Evolutionary conservation across 2,888 invertebrate species (phyloP).

Genomic region (Dynastes grantii): DNA sequence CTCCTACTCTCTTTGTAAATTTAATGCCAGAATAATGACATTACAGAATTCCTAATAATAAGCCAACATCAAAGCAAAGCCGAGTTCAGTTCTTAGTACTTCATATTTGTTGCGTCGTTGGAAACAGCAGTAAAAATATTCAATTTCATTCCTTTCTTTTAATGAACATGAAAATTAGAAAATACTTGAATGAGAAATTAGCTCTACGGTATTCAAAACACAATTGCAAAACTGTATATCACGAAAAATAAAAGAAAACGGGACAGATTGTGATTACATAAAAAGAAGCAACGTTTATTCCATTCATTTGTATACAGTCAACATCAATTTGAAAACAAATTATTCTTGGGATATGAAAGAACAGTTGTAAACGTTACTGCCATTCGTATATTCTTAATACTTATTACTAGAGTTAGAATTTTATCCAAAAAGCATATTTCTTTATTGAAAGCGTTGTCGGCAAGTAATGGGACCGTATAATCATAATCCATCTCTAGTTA

Average conservation of each 20-base stretch:
- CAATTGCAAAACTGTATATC: neutral
- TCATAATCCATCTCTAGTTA: too few species aligned
- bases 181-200: conserved; percentile 12
- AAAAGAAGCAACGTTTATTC: neutral
- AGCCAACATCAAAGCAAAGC: conserved; percentile 47
- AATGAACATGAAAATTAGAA: conserved; percentile 38
- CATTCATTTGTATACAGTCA: neutral
- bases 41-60: conserved; percentile 49
- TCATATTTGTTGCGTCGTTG: neutral
- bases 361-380: too few species aligned
- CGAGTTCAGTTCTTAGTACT: neutral
- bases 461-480: too few species aligned
- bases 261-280: too few species aligned
- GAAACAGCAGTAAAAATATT: conserved; percentile 40
- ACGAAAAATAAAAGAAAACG: too few species aligned
- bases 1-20: conserved; percentile 43
- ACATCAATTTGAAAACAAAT: too few species aligned
- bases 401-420: too few species aligned
- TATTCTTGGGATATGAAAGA: too few species aligned
- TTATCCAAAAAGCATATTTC: too few species aligned
- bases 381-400: too few species aligned
- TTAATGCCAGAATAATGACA: conserved; percentile 48
- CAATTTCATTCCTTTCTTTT: conserved; percentile 27
- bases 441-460: too few species aligned
- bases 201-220: neutral